Evolutionary conservation across 2,113 vertebrate genomes (phyloP).

Genomic region (Holacanthus passer): DNA sequence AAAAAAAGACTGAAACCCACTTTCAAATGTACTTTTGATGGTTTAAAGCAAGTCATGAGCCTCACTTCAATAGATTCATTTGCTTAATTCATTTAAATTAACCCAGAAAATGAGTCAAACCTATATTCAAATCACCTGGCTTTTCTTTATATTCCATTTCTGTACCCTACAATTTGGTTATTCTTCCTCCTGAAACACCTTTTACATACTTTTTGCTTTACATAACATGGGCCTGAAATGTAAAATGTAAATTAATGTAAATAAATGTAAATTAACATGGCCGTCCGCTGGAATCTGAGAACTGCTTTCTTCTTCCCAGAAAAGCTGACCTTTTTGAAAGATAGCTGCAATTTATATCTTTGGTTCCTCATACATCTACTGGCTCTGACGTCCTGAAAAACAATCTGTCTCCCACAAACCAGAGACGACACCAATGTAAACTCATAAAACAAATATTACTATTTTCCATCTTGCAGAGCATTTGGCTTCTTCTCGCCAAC

Average conservation of each 20-base stretch:
- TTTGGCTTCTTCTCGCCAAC: constrained; percentile 44
- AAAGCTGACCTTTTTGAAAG: constrained; percentile 19
- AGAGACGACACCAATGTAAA: constrained; percentile 34
- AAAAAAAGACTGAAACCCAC: not conserved
- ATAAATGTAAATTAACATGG: constrained; percentile 9
- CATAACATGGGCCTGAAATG: not conserved
- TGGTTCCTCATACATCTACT: constrained; percentile 6
- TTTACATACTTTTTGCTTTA: too few species aligned
- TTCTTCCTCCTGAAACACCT: not conserved
- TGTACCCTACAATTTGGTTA: too few species aligned
- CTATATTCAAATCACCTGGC: not conserved
- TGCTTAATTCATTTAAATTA: not conserved
- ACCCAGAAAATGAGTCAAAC: not conserved
- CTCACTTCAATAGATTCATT: not conserved
- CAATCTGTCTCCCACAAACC: constrained; percentile 39
- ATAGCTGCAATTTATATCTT: constrained; percentile 34
- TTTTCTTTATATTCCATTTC: not conserved
- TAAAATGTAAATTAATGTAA: not conserved
- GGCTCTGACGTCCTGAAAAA: constrained; percentile 43
- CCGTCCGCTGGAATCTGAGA: constrained; percentile 16
- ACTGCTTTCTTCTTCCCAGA: not conserved
- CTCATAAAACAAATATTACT: constrained; percentile 55
- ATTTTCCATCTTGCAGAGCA: constrained; percentile 34
- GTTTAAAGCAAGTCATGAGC: not conserved
- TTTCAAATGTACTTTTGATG: not conserved